phyloP scores from a whole-genome alignment of 2,888 invertebrate genomes.

The Andrena chrysosceles region DNA sequence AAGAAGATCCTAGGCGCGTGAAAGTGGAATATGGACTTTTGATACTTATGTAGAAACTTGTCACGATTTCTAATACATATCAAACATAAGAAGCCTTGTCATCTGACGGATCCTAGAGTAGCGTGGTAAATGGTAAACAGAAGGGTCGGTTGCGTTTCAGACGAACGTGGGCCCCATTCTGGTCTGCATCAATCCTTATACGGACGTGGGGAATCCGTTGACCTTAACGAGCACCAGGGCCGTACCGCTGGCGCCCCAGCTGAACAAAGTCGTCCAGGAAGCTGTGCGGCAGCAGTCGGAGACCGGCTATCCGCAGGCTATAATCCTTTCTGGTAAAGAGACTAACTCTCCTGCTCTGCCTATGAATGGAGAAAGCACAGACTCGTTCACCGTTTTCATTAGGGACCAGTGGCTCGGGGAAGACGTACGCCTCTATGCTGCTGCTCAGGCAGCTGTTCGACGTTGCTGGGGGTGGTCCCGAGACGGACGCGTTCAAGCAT shows the following conservation, averaged over 20 bases:
- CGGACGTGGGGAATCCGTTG: conserved; percentile 94
- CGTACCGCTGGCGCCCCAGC: conserved; percentile 91
- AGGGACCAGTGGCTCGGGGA: conserved; percentile 97
- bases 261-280: conserved; percentile 95
- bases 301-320: conserved; percentile 97
- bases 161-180: conserved; percentile 97
- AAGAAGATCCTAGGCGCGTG: neutral
- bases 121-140: conserved; percentile 15
- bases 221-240: conserved; percentile 93
- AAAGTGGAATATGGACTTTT: conserved; percentile 1
- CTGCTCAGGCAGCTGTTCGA: conserved; percentile 96
- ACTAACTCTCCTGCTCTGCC: too few species aligned
- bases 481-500: conserved; percentile 98
- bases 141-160: conserved; percentile 86
- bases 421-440: conserved; percentile 97
- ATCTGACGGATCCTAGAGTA: neutral
- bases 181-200: conserved; percentile 95
- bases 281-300: conserved; percentile 97
- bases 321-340: conserved; percentile 92
- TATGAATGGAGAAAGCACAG: neutral
- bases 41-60: neutral
- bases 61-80: neutral
- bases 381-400: conserved; percentile 6
- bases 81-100: too few species aligned
- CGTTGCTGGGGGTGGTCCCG: conserved; percentile 96